phyloP scores from a whole-genome alignment of 2,888 invertebrate genomes.

The Branchipolynoe longqiensis region DNA sequence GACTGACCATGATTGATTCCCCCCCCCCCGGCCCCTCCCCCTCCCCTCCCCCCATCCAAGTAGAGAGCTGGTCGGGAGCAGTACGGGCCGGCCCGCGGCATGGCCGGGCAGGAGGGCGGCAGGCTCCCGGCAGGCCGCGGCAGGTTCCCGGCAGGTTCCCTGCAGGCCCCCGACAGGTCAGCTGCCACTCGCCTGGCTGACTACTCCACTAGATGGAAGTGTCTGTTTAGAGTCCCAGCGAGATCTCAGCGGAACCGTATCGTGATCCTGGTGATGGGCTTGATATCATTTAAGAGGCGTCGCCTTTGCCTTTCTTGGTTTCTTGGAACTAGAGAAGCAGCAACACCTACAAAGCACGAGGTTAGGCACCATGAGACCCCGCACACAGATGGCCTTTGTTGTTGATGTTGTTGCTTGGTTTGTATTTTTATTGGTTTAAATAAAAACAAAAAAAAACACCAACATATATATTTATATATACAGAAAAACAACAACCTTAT shows the following conservation, averaged over 20 bases:
- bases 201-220: conserved; percentile 54
- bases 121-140: not conserved
- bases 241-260: conserved; percentile 62
- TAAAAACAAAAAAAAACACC: too few species aligned
- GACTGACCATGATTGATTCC: conserved; percentile 7
- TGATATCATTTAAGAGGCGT: conserved; percentile 63
- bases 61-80: conserved; percentile 35
- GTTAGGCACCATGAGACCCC: conserved; percentile 51
- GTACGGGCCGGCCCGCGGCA: not conserved
- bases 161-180: not conserved
- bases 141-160: not conserved
- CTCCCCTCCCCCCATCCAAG: conserved; percentile 10
- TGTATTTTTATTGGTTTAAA: not conserved
- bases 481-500: too few species aligned
- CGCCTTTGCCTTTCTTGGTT: conserved; percentile 82
- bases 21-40: not conserved
- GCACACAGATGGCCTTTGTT: not conserved
- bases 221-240: conserved; percentile 60
- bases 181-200: conserved; percentile 52
- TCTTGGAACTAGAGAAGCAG: conserved; percentile 99
- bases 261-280: conserved; percentile 59
- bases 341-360: conserved; percentile 89
- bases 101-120: not conserved
- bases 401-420: not conserved
- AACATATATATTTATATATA: too few species aligned